phyloP scores from a whole-genome alignment of 2,888 invertebrate species.

The Linhomoeus sp. region DNA sequence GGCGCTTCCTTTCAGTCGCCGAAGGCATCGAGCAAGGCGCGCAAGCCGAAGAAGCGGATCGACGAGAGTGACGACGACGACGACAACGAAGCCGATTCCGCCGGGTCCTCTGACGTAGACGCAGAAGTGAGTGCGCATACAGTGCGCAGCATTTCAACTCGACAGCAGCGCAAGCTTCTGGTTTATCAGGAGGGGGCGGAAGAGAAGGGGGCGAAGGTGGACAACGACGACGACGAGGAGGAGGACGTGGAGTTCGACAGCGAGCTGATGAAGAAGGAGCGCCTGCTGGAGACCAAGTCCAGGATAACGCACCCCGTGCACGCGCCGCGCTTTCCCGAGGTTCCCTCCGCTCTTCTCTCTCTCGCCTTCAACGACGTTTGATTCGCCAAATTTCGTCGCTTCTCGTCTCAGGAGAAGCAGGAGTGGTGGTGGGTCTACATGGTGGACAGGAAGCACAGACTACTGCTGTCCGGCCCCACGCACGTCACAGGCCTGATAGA shows the following conservation, averaged over 20 bases:
- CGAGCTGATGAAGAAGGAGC: constrained; percentile 14
- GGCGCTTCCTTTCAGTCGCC: too few relatives aligned
- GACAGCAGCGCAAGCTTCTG: too few relatives aligned
- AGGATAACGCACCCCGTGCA: constrained; percentile 90
- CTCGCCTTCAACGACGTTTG: background rate
- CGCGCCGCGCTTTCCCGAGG: constrained; percentile 78
- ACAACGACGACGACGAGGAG: constrained; percentile 36
- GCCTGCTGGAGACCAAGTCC: constrained; percentile 64
- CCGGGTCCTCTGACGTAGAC: constrained; percentile 6
- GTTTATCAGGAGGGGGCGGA: constrained; percentile 5
- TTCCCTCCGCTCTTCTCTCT: too few relatives aligned
- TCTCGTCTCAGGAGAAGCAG: constrained; percentile 50
- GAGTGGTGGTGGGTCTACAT: constrained; percentile 99
- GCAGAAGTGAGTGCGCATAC: constrained; percentile 7
- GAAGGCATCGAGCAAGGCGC: too few relatives aligned
- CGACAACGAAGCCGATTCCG: constrained; percentile 1
- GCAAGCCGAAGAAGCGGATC: too few relatives aligned
- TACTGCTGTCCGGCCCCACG: constrained; percentile 72
- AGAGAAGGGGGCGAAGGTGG: constrained; percentile 1
- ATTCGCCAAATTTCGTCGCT: background rate
- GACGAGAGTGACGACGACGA: background rate
- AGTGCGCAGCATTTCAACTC: too few relatives aligned
- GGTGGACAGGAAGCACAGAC: constrained; percentile 70
- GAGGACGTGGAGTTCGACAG: constrained; percentile 29
- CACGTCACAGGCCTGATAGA: constrained; percentile 76